Conservation (phyloP, 2,888 invertebrate genomes). For the Magallana nippona region DNA sequence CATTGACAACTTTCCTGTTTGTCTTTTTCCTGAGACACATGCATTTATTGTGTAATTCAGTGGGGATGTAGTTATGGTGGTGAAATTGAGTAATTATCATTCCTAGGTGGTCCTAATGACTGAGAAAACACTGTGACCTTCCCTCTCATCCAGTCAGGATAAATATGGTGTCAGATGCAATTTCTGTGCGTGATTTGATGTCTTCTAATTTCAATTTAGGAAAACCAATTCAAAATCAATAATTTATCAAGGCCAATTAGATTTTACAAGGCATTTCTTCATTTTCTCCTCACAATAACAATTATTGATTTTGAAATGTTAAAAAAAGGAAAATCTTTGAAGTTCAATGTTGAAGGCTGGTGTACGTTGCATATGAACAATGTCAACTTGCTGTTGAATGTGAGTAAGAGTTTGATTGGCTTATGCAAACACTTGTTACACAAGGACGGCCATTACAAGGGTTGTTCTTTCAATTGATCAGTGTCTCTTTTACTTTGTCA, state of each 20-base stretch:
- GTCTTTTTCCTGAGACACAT: neutral
- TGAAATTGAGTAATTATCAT: constrained; percentile 20
- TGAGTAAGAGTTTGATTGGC: neutral
- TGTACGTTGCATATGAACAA: constrained; percentile 10
- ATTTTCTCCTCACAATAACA: neutral
- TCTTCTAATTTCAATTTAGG: neutral
- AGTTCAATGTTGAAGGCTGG: neutral
- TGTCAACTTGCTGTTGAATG: neutral
- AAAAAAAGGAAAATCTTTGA: constrained; percentile 1
- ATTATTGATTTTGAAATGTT: constrained; percentile 16
- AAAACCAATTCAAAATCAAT: neutral
- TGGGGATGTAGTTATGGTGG: constrained; percentile 2
- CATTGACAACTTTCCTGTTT: constrained; percentile 29
- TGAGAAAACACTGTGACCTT: neutral
- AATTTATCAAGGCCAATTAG: constrained; percentile 15
- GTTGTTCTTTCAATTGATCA: neutral
- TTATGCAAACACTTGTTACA: constrained; percentile 28
- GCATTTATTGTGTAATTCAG: neutral
- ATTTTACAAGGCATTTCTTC: neutral
- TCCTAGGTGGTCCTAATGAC: neutral
- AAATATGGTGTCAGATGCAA: constrained; percentile 19
- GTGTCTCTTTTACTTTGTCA: neutral
- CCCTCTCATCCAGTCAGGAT: neutral
- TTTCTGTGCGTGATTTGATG: neutral
- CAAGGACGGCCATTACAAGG: neutral